Percentiles rank a stretch among this genome's conserved stretches.
Conservation (phyloP, 2,797 vertebrate genomes). For the Threskiornis aethiopicus region DNA sequence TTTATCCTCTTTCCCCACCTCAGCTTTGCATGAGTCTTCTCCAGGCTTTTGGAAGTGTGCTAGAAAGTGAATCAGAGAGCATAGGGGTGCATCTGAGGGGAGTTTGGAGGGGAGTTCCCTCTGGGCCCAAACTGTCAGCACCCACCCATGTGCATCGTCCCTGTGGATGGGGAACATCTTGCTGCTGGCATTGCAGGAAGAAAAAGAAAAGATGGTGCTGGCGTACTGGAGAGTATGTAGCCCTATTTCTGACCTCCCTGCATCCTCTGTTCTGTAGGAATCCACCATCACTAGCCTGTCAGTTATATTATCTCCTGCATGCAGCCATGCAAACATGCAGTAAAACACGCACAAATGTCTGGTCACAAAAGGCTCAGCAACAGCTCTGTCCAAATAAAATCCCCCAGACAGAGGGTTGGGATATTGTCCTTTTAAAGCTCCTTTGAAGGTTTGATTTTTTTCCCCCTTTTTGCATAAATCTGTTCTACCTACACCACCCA, state of each 20-base stretch:
- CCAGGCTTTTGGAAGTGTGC: neutral
- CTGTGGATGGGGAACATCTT: neutral
- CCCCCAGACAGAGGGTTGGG: neutral
- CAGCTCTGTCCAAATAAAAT: constrained; percentile 35
- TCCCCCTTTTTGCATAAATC: neutral
- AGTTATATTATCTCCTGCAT: constrained; percentile 15
- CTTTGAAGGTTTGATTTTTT: neutral
- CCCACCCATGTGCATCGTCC: neutral
- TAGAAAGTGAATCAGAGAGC: neutral
- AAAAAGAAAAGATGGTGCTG: neutral
- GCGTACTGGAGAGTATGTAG: neutral
- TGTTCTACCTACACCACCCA: neutral
- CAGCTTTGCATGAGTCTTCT: neutral
- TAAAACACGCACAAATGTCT: neutral
- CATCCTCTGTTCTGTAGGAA: neutral
- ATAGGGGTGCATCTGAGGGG: neutral
- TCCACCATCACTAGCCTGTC: neutral
- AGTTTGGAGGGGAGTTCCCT: neutral
- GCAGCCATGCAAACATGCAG: neutral
- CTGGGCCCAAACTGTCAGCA: neutral
- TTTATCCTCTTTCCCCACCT: neutral
- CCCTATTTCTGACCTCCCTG: constrained; percentile 12
- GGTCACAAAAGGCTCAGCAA: constrained; percentile 44
- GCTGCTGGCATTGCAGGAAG: neutral
- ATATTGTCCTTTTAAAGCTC: constrained; percentile 31